These are phyloP conservation scores for Muntiacus reevesi DNA, from an alignment of 2,113 vertebrate genomes.

Conservation along the genomic window DNA sequence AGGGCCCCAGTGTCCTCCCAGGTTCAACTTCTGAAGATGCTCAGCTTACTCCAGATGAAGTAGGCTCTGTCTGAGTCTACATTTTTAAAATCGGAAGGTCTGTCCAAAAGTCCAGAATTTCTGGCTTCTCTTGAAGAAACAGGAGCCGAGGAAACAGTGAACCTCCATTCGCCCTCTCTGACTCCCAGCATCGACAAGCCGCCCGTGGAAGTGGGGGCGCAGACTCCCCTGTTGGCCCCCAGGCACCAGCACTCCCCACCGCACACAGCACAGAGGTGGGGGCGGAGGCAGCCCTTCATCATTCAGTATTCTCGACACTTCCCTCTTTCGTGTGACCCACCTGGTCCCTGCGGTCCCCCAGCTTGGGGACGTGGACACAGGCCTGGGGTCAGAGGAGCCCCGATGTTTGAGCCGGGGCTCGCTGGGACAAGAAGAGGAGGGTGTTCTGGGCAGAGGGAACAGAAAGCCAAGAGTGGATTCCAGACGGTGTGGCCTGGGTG, in stretches of 20 bases:
- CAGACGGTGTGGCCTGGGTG: accelerated
- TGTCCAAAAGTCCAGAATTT: background rate
- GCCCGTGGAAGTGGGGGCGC: accelerated
- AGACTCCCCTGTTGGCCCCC: accelerated
- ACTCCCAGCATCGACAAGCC: accelerated
- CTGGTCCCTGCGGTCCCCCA: background rate
- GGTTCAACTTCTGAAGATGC: accelerated
- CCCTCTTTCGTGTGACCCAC: accelerated
- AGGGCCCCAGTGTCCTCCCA: accelerated
- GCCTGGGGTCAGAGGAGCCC: accelerated
- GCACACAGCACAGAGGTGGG: accelerated
- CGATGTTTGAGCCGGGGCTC: accelerated
- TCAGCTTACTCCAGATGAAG: accelerated
- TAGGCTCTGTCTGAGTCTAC: too few species aligned
- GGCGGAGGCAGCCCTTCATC: accelerated
- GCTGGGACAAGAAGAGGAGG: background rate
- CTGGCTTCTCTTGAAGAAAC: background rate
- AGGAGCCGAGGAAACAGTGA: background rate
- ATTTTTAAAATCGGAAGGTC: background rate
- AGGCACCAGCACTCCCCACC: background rate
- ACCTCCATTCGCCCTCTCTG: accelerated
- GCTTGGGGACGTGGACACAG: accelerated
- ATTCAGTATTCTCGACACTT: accelerated
- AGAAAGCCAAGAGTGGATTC: background rate
- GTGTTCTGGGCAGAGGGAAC: background rate